Evolutionary conservation across 2,113 vertebrate genomes (phyloP).

Genomic region (Phoxinus phoxinus): DNA sequence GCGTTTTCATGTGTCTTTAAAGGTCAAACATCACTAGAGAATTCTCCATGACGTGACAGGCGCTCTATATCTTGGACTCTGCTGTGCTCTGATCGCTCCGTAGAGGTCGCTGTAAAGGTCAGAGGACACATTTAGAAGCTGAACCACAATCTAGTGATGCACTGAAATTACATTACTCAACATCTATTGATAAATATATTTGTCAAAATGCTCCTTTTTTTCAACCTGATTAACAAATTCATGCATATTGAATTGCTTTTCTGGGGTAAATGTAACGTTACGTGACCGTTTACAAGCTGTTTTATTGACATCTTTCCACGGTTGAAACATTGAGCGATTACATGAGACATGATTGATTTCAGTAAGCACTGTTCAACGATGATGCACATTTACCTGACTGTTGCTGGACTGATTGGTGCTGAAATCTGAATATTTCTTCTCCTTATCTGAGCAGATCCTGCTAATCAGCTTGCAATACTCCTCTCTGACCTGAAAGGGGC

Average conservation of each 20-base stretch:
- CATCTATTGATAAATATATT: no score
- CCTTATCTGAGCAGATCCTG: conserved; percentile 63
- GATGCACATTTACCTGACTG: conserved; percentile 61
- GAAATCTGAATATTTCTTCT: conserved; percentile 79
- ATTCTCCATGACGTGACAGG: not conserved
- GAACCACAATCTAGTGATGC: not conserved
- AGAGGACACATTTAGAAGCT: conserved; percentile 24
- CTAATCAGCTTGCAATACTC: conserved; percentile 78
- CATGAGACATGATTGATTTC: no score
- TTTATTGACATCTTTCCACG: no score
- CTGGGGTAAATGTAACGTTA: no score
- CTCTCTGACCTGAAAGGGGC: conserved; percentile 80
- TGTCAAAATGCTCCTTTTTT: no score
- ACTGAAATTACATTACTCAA: no score
- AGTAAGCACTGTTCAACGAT: no score
- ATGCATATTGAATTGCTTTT: no score
- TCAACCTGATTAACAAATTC: no score
- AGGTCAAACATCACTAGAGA: not conserved
- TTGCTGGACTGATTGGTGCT: conserved; percentile 74
- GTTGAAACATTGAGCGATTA: no score
- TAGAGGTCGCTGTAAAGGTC: conserved; percentile 46
- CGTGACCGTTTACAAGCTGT: no score
- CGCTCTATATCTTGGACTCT: conserved; percentile 51
- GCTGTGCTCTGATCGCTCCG: conserved; percentile 41
- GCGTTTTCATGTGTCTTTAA: not conserved